phyloP scores from a whole-genome alignment of 2,113 vertebrate species.

The Fulmarus glacialis region DNA sequence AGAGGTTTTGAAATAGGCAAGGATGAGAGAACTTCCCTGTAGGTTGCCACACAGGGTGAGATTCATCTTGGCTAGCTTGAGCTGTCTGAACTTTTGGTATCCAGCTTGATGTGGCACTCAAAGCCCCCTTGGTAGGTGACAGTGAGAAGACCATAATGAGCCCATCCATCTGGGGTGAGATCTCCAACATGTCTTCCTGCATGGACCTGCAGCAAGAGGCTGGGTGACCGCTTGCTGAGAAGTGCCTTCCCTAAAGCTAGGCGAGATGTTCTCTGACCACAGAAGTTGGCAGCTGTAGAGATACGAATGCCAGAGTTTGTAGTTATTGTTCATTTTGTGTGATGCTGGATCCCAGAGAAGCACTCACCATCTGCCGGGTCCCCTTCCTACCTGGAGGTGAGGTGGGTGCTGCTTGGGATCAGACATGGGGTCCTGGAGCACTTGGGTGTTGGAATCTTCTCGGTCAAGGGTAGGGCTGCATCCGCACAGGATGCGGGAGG shows the following conservation, averaged over 20 bases:
- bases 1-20: not conserved
- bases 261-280: not conserved
- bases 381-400: not conserved
- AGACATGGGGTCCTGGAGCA: not conserved
- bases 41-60: not conserved
- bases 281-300: not conserved
- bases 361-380: not conserved
- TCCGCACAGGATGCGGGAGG: not conserved
- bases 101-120: not conserved
- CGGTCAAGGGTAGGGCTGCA: not conserved
- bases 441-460: not conserved
- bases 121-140: not conserved
- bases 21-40: not conserved
- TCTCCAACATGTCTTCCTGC: accelerated
- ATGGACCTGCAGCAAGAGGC: not conserved
- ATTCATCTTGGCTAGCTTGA: not conserved
- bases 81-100: not conserved
- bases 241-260: not conserved
- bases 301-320: not conserved
- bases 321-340: not conserved
- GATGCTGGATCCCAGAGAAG: not conserved
- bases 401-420: not conserved
- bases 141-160: not conserved
- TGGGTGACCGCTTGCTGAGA: not conserved
- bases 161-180: not conserved